Evolutionary conservation across 2,113 vertebrate species (phyloP).

Genomic region (Chiloscyllium plagiosum): DNA sequence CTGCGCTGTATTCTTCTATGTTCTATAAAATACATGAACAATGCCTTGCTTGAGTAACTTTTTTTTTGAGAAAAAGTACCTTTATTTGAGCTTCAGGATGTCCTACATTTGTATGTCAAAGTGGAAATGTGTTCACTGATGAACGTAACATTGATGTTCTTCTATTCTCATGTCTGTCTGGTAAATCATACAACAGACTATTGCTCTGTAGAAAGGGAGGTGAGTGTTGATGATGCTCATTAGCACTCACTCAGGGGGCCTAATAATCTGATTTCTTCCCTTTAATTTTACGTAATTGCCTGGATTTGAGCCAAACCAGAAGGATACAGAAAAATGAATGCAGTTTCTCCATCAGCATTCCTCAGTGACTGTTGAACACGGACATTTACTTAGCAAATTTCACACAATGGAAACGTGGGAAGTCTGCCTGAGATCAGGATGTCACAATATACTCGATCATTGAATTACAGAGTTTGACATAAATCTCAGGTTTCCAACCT

Average conservation of each 20-base stretch:
- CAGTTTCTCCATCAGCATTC: neutral
- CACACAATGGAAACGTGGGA: slow-evolving; percentile 10
- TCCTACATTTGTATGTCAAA: neutral
- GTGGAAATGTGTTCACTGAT: neutral
- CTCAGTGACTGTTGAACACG: neutral
- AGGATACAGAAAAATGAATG: neutral
- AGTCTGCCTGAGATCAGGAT: neutral
- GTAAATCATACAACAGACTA: neutral
- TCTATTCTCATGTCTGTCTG: neutral
- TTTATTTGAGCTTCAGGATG: neutral
- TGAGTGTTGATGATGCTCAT: slow-evolving; percentile 9
- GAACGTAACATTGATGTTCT: neutral
- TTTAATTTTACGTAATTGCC: slow-evolving; percentile 30
- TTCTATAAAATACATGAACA: neutral
- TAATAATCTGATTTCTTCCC: slow-evolving; percentile 21
- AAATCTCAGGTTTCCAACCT: slow-evolving; percentile 36
- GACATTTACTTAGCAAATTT: slow-evolving; percentile 6
- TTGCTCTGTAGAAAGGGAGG: neutral
- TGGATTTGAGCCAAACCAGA: slow-evolving; percentile 7
- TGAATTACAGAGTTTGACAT: slow-evolving; percentile 36
- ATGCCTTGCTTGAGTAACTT: neutral
- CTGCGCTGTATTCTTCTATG: no score
- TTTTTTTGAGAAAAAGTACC: neutral
- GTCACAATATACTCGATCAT: slow-evolving; percentile 22
- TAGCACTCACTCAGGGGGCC: slow-evolving; percentile 12